Conservation (phyloP, 2,888 invertebrate genomes). For the Mantis religiosa region DNA sequence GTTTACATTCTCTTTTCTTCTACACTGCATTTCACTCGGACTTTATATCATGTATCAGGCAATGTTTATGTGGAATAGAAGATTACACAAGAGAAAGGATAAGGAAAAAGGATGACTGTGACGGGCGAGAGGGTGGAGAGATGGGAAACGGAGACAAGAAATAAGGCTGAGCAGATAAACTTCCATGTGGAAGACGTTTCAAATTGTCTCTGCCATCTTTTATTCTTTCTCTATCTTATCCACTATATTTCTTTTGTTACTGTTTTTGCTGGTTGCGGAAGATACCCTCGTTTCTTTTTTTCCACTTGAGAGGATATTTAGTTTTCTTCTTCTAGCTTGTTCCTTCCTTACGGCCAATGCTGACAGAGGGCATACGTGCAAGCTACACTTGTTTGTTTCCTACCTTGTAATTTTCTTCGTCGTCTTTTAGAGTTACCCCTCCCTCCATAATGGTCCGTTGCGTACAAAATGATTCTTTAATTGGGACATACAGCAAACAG, state of each 20-base stretch:
- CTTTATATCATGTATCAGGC: conserved; percentile 3
- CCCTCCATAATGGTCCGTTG: background rate
- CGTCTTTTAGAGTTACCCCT: background rate
- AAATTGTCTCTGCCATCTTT: conserved; percentile 3
- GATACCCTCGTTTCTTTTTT: background rate
- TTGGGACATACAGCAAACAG: background rate
- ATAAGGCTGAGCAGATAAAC: background rate
- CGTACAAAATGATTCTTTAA: background rate
- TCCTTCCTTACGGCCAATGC: background rate
- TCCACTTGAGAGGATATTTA: conserved; percentile 6
- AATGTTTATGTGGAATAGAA: conserved; percentile 2
- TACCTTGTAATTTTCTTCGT: background rate
- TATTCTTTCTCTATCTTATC: background rate
- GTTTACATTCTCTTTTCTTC: background rate
- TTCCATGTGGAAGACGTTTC: conserved; percentile 5
- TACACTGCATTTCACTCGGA: background rate
- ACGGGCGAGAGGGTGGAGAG: background rate
- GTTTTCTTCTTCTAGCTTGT: background rate
- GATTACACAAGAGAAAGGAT: background rate
- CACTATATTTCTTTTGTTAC: background rate
- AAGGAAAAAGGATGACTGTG: background rate
- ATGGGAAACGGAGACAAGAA: background rate
- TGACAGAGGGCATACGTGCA: background rate
- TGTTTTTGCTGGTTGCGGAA: background rate
- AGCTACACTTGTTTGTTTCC: background rate